Conservation (phyloP, 2,113 vertebrate species). For the Pristiophorus japonicus region DNA sequence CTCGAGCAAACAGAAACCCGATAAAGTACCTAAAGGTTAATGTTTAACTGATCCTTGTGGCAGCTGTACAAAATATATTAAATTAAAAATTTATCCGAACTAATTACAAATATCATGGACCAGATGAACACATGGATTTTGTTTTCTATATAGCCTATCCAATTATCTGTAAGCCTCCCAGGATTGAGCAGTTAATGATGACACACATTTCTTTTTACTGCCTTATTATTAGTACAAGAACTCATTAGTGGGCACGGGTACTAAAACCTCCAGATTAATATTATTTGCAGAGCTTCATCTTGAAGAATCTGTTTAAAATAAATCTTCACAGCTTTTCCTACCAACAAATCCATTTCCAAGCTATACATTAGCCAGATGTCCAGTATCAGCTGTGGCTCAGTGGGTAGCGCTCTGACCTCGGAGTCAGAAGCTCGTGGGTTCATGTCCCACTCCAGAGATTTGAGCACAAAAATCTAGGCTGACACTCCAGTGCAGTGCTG, state of each 20-base stretch:
- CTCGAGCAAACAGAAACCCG: background rate
- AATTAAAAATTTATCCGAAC: background rate
- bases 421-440: no score
- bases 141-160: background rate
- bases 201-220: background rate
- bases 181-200: constrained; percentile 1
- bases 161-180: background rate
- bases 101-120: constrained; percentile 29
- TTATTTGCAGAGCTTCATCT: constrained; percentile 8
- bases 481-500: no score
- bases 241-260: background rate
- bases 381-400: no score
- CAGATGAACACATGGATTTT: background rate
- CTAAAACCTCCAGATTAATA: background rate
- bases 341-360: background rate
- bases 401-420: no score
- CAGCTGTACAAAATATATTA: background rate
- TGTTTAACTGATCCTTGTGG: background rate
- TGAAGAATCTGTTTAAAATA: background rate
- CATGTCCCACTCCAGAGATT: no score
- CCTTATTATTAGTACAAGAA: constrained; percentile 26
- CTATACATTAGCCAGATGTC: background rate
- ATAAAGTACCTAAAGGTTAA: background rate
- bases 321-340: background rate
- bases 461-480: no score